These are phyloP conservation scores for Globodera ellingtonae DNA, from an alignment of 1,140 invertebrate genomes.

Conservation along the genomic window DNA sequence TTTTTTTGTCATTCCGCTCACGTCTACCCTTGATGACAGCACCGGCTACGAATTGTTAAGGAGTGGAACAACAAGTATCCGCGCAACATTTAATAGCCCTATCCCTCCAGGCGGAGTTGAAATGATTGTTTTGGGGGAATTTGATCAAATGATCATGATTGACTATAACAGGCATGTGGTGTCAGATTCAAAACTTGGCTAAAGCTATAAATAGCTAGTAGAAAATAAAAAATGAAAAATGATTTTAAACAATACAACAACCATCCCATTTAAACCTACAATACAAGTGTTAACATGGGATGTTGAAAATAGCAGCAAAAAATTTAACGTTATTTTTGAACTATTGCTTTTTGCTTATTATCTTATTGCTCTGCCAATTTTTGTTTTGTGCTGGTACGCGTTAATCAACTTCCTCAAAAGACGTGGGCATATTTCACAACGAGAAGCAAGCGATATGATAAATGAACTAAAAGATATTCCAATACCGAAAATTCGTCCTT, in stretches of 20 bases:
- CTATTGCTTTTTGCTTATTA: neutral
- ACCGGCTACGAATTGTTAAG: slow-evolving; percentile 25
- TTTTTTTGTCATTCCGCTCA: slow-evolving; percentile 10
- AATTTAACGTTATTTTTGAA: neutral
- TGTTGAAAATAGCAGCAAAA: neutral
- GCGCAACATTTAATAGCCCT: slow-evolving; percentile 22
- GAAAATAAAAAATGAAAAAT: neutral
- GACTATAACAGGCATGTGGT: slow-evolving; percentile 27
- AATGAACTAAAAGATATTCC: too few species aligned
- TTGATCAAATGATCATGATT: slow-evolving; percentile 15
- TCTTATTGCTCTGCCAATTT: neutral
- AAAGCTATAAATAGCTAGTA: neutral
- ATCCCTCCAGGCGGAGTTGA: slow-evolving; percentile 22
- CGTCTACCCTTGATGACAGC: slow-evolving; percentile 16
- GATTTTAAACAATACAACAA: neutral
- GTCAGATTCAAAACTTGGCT: slow-evolving; percentile 20
- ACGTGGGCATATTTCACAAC: neutral
- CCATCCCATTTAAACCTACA: neutral
- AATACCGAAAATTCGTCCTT: too few species aligned
- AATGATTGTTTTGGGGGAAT: too few species aligned
- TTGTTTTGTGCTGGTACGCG: neutral
- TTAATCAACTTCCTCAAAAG: neutral
- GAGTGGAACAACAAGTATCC: slow-evolving; percentile 28
- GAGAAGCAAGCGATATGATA: too few species aligned
- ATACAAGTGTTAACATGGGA: neutral